A percentile compares a stretch with the other conserved stretches of the same genome.
Evolutionary conservation across 2,113 vertebrate species (phyloP).

Genomic region (Manacus vitellinus): DNA sequence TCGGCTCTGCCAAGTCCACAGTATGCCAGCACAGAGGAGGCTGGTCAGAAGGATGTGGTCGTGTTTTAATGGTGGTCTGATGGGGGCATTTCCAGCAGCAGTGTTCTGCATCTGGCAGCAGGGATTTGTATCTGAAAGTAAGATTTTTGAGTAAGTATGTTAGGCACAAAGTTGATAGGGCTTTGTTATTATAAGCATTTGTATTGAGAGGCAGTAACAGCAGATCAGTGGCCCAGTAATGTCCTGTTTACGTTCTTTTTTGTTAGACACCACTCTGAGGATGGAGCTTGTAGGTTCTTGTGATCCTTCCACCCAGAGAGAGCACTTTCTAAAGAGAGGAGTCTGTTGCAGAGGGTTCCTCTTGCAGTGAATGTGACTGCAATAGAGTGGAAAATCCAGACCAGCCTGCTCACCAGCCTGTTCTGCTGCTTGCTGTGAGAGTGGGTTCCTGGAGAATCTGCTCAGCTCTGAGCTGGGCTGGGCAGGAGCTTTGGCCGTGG

Average conservation of each 20-base stretch:
- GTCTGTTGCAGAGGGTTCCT: neutral
- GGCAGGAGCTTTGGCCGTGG: neutral
- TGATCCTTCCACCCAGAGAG: neutral
- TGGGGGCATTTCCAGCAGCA: neutral
- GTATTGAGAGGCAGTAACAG: neutral
- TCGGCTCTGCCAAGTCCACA: neutral
- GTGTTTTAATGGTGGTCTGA: neutral
- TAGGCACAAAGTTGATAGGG: neutral
- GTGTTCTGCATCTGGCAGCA: neutral
- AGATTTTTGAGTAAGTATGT: neutral
- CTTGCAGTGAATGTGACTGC: neutral
- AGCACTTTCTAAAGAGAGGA: neutral
- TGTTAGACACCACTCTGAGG: neutral
- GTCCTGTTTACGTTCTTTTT: neutral
- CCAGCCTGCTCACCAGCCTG: neutral
- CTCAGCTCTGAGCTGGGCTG: neutral
- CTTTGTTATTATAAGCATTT: neutral
- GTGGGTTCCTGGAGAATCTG: neutral
- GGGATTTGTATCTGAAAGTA: neutral
- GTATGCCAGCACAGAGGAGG: accelerated
- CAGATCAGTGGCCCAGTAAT: neutral
- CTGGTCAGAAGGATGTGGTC: neutral
- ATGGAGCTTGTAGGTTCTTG: neutral
- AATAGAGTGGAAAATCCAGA: neutral
- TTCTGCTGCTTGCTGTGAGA: neutral